Conservation (phyloP, 2,113 vertebrate species). For the Cepphus grylle region DNA sequence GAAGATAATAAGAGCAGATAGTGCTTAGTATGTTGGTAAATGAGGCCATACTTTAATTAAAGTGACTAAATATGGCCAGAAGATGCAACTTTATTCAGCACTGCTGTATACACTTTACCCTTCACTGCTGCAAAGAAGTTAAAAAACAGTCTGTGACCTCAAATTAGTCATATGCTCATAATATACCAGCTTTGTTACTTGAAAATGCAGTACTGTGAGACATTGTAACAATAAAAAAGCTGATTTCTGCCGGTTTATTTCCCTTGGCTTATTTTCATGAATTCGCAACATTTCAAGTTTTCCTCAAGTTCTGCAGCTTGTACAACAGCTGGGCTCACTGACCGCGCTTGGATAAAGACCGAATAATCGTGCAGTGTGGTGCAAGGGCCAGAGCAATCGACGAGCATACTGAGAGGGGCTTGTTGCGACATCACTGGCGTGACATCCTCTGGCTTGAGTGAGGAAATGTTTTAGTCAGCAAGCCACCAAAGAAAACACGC, state of each 20-base stretch:
- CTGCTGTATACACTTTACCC: not conserved
- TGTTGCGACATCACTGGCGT: not conserved
- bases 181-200: not conserved
- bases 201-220: not conserved
- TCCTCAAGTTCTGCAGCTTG: not conserved
- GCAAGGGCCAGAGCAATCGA: not conserved
- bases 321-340: not conserved
- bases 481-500: not conserved
- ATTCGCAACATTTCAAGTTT: not conserved
- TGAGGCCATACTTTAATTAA: not conserved
- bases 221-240: not conserved
- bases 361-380: not conserved
- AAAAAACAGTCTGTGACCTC: not conserved
- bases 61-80: not conserved
- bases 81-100: not conserved
- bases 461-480: not conserved
- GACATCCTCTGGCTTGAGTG: not conserved
- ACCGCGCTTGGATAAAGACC: not conserved
- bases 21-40: not conserved
- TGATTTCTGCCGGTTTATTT: not conserved
- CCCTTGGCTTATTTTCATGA: not conserved
- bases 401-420: not conserved
- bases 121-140: not conserved
- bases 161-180: not conserved
- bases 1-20: not conserved